These are phyloP conservation scores for Malurus cyaneus DNA, from an alignment of 2,113 vertebrate species.

Conservation along the genomic window DNA sequence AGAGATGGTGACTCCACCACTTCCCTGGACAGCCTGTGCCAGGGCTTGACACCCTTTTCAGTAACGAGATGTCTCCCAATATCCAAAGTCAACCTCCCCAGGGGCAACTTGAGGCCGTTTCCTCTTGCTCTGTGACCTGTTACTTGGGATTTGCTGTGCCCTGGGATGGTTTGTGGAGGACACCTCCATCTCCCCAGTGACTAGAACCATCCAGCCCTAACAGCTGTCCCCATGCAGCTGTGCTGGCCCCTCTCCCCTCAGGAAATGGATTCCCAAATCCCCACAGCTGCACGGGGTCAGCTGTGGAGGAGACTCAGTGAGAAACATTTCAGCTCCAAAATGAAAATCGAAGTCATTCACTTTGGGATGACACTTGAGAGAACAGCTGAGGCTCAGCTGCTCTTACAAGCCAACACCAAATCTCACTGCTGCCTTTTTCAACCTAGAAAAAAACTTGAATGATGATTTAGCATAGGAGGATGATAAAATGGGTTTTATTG, in stretches of 20 bases:
- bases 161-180: background rate
- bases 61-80: background rate
- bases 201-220: rapidly evolving
- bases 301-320: background rate
- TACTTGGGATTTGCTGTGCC: background rate
- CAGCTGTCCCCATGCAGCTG: constrained; percentile 16
- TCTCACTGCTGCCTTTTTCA: background rate
- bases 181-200: background rate
- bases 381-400: constrained; percentile 34
- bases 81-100: background rate
- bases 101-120: background rate
- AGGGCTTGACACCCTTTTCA: background rate
- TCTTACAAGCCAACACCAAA: background rate
- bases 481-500: too few relatives aligned
- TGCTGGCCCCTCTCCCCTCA: background rate
- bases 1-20: background rate
- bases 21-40: background rate
- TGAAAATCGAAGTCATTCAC: background rate
- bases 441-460: too few relatives aligned
- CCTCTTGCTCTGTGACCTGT: background rate
- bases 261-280: background rate
- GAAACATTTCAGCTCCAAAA: background rate
- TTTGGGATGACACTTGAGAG: background rate
- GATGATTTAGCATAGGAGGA: too few relatives aligned
- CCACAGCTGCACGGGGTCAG: background rate